Evolutionary conservation across 2,113 vertebrate genomes (phyloP).

Genomic region (Thermophis baileyi): DNA sequence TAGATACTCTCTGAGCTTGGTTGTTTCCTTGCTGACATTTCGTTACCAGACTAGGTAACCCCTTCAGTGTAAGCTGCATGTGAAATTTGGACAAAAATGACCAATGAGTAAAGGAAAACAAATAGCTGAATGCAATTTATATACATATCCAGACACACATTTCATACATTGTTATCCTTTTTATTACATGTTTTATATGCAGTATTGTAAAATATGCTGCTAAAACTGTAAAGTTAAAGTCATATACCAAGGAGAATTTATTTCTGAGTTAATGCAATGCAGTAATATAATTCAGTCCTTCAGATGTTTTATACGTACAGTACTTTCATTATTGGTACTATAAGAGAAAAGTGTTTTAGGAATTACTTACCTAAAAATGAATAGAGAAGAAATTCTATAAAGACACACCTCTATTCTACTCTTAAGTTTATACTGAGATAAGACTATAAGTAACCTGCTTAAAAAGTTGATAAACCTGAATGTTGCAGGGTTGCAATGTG

Average conservation of each 20-base stretch:
- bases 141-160: background rate
- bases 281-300: background rate
- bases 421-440: background rate
- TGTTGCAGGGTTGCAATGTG: background rate
- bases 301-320: background rate
- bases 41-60: too few species aligned
- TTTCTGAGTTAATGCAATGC: background rate
- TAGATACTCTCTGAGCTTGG: background rate
- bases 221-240: background rate
- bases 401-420: background rate
- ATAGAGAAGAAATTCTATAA: background rate
- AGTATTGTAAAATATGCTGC: background rate
- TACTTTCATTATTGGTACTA: background rate
- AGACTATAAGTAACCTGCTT: background rate
- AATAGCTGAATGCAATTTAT: background rate
- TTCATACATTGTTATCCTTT: background rate
- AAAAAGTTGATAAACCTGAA: conserved; percentile 11
- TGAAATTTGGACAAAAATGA: background rate
- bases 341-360: background rate
- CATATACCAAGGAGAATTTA: background rate
- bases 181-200: background rate
- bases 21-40: background rate
- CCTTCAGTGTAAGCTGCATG: background rate
- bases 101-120: background rate
- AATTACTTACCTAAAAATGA: background rate